Evolutionary conservation across 2,888 invertebrate species (phyloP).

Genomic region (Pristionchus entomophagus): DNA sequence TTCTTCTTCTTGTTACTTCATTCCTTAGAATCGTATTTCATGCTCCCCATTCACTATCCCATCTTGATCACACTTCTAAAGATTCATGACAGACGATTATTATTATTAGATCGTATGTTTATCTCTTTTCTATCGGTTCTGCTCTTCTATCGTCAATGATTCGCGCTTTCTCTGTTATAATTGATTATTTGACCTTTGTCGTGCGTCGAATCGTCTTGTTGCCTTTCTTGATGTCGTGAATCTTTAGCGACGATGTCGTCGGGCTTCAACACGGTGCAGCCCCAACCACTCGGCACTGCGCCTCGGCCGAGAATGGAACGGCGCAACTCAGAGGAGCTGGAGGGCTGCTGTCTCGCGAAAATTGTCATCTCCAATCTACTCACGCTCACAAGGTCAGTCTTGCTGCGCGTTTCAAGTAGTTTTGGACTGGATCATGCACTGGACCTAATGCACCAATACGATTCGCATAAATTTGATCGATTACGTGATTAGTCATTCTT

Average conservation of each 20-base stretch:
- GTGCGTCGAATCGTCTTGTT: not conserved
- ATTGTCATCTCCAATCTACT: slow-evolving; percentile 74
- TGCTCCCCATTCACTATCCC: too few relatives aligned
- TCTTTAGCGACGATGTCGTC: too few relatives aligned
- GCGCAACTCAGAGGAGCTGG: slow-evolving; percentile 44
- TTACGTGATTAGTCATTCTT: slow-evolving; percentile 24
- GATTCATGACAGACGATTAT: too few relatives aligned
- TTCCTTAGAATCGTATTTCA: too few relatives aligned
- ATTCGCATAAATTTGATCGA: not conserved
- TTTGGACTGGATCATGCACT: not conserved
- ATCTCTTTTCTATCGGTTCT: too few relatives aligned
- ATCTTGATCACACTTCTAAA: too few relatives aligned
- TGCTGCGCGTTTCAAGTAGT: not conserved
- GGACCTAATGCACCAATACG: too few relatives aligned
- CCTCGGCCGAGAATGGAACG: not conserved
- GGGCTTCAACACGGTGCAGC: slow-evolving; percentile 7
- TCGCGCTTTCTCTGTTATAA: not conserved
- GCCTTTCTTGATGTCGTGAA: too few relatives aligned
- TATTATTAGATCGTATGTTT: too few relatives aligned
- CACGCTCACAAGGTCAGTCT: slow-evolving; percentile 72
- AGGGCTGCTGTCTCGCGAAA: slow-evolving; percentile 73
- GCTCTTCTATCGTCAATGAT: too few relatives aligned
- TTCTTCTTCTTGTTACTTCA: too few relatives aligned
- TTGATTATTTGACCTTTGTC: too few relatives aligned
- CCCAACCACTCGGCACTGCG: not conserved